Base-by-base conservation (phyloP, 2,113 vertebrate genomes). In the Perccottus glenii region DNA sequence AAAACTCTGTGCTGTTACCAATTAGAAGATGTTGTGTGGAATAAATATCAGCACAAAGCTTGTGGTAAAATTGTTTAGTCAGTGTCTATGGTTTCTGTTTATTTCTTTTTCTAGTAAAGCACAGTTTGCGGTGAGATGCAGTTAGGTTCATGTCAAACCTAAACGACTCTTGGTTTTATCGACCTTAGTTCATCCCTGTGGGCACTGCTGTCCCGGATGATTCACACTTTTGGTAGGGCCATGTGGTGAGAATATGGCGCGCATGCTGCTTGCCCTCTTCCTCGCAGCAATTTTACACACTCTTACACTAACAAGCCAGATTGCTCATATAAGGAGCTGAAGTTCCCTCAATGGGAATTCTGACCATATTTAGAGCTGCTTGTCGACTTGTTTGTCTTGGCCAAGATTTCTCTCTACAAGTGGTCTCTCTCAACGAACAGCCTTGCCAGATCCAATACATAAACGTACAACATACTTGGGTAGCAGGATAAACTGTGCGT, bases 331-430 rank as follows among this genome's bases (percentile, higher is more conserved):
- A 93, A 91, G 92, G 92, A 91, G 87, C 62, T 91, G 81, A 87
- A 86, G 78, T 69, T 87, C 82, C 86, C 85, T 89, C 86, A 87
- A 81, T 89, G 84, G 82, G 87, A 89, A 86, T 88, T 85, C 73
- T 90, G 92, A 91, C 92, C 92, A 93, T 93, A 93, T 93, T 93
- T 93, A 93, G 92, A 87, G 83, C 53, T 83, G 83, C 71, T 63
- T 70, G 81, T 67, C 74, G 66, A 72, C 66, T 81, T 90, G 88
- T 92, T 92, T 92, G 82, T 86, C 81, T 87, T 92, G 84, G 87
- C 87, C 53, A 46, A 57, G 52, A 14, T 63, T 65, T 61, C 81
- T 60, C 62, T 60, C 65, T 73, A 82, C 81, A 81, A 87, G 73
- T 70, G 84, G 80, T 64, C 70, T 63, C 72, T 45, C 77, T 72